A percentile compares a stretch with the other conserved stretches of the same genome.
phyloP scores from a whole-genome alignment of 2,888 invertebrate species.

The Allophyes oxyacanthae region DNA sequence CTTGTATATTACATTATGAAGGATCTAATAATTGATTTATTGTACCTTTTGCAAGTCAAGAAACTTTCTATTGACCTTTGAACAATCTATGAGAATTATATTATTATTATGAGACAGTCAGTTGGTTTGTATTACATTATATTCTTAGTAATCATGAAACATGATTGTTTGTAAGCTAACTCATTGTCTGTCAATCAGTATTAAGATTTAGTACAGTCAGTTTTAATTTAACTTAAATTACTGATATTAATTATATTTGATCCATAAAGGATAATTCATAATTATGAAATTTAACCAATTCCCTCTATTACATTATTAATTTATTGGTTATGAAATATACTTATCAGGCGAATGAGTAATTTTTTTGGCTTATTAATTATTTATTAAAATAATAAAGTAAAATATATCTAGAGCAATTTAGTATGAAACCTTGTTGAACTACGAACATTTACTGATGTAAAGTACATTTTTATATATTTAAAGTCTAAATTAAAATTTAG shows the following conservation, averaged over 20 bases:
- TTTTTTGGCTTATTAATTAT: slow-evolving; percentile 2
- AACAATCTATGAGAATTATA: slow-evolving; percentile 1
- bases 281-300: slow-evolving; percentile 16
- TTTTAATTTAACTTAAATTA: no score
- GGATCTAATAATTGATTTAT: no score
- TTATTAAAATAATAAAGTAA: no score
- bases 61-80: background rate
- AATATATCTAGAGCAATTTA: background rate
- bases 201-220: background rate
- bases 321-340: slow-evolving; percentile 3
- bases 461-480: no score
- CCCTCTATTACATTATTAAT: slow-evolving; percentile 9
- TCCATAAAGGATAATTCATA: slow-evolving; percentile 28
- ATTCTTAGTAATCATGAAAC: no score
- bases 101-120: no score
- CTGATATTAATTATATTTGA: slow-evolving; percentile 13
- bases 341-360: slow-evolving; percentile 14
- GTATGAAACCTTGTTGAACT: background rate
- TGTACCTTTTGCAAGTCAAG: background rate
- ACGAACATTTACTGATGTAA: no score
- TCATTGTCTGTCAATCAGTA: background rate
- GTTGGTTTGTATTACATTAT: no score
- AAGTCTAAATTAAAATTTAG: no score
- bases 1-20: background rate
- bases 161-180: no score